Conservation (phyloP, 2,113 vertebrate genomes). For the Myrmecophaga tridactyla region DNA sequence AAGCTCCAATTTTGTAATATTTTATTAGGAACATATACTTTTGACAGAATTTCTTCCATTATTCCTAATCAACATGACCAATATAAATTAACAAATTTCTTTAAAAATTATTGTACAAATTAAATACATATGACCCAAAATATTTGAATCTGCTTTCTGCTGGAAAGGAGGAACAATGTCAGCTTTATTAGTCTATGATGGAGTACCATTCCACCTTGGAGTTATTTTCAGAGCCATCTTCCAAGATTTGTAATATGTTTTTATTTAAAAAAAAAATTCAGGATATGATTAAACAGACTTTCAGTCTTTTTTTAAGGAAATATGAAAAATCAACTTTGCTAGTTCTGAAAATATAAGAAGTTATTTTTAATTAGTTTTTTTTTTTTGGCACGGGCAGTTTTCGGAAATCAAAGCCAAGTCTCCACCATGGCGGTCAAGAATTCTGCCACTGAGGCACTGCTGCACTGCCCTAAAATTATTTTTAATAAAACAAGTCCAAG, state of each 20-base stretch:
- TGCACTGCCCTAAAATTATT: too few species aligned
- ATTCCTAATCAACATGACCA: background rate
- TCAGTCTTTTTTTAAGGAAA: background rate
- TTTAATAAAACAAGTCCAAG: background rate
- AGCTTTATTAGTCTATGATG: background rate
- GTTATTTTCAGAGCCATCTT: background rate
- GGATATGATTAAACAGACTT: background rate
- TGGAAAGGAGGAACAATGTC: background rate
- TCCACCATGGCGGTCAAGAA: too few species aligned
- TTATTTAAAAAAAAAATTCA: background rate
- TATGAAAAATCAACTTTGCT: background rate
- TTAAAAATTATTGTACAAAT: background rate
- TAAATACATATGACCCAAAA: background rate
- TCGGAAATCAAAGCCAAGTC: too few species aligned
- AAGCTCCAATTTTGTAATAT: background rate
- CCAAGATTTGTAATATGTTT: background rate
- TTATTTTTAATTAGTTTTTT: too few species aligned
- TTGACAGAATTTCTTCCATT: background rate
- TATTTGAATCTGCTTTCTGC: background rate
- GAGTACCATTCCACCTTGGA: background rate
- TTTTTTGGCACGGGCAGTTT: too few species aligned
- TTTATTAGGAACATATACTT: background rate
- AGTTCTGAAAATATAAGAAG: slow-evolving; percentile 23
- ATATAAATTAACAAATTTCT: background rate
- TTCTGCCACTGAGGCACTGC: too few species aligned